Percentiles rank a stretch among this genome's conserved stretches.
Evolutionary conservation across 2,888 invertebrate species (phyloP).

Genomic region (Xanthorhoe spadicearia): DNA sequence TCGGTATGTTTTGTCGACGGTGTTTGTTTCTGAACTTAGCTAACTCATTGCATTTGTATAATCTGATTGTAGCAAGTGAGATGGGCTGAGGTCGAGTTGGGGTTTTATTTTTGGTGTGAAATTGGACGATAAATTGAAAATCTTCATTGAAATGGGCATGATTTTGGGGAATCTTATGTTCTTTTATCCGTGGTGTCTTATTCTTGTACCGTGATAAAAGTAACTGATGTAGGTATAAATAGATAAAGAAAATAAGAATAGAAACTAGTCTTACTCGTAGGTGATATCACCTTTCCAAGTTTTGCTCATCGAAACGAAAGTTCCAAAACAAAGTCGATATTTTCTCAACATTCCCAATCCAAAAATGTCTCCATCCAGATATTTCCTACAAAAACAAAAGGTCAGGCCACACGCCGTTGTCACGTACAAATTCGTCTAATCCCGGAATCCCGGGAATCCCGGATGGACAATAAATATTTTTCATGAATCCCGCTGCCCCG

Average conservation of each 20-base stretch:
- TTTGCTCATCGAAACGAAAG: neutral
- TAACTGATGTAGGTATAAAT: neutral
- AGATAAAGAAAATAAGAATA: neutral
- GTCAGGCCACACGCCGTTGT: conserved; percentile 49
- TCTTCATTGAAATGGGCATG: no score
- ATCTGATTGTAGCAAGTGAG: conserved; percentile 18
- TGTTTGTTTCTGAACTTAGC: conserved; percentile 34
- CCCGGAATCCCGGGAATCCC: conserved; percentile 60
- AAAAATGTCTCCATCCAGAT: conserved; percentile 19
- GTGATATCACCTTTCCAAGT: neutral
- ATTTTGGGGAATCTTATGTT: neutral
- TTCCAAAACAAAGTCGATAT: conserved; percentile 9
- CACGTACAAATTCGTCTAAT: conserved; percentile 82
- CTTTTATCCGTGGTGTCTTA: neutral
- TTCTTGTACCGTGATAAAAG: neutral
- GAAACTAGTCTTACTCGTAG: neutral
- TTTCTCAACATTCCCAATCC: conserved; percentile 5
- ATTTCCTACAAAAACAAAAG: conserved; percentile 50
- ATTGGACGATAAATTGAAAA: no score
- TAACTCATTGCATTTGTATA: conserved; percentile 22
- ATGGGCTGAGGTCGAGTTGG: conserved; percentile 2
- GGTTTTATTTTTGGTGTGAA: neutral
- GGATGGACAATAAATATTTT: conserved; percentile 80
- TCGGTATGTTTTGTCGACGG: conserved; percentile 35
- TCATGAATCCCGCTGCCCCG: conserved; percentile 75